Conservation (phyloP, 2,888 invertebrate genomes). For the Galerucella pusilla region DNA sequence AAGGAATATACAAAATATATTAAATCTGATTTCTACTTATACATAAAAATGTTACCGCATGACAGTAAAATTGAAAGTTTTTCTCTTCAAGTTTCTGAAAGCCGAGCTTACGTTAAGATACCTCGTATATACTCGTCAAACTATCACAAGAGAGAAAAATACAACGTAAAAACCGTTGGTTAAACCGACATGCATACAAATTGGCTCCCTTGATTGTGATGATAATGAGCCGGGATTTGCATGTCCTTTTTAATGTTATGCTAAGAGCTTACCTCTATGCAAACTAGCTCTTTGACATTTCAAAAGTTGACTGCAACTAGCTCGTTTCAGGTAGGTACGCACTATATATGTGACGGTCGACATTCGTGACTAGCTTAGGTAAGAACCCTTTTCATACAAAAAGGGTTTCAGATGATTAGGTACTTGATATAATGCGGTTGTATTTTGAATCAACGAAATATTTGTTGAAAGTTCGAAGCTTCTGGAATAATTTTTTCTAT, state of each 20-base stretch:
- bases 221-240: slow-evolving; percentile 55
- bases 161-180: slow-evolving; percentile 33
- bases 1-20: too few relatives aligned
- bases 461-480: not conserved
- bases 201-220: slow-evolving; percentile 60
- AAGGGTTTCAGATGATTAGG: slow-evolving; percentile 23
- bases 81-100: too few relatives aligned
- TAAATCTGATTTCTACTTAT: too few relatives aligned
- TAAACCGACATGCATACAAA: slow-evolving; percentile 41
- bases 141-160: slow-evolving; percentile 16
- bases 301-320: slow-evolving; percentile 51
- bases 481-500: too few relatives aligned
- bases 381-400: slow-evolving; percentile 27
- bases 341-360: slow-evolving; percentile 18
- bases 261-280: slow-evolving; percentile 55
- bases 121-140: slow-evolving; percentile 11
- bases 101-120: not conserved
- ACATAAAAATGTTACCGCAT: too few relatives aligned
- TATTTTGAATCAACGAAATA: slow-evolving; percentile 5
- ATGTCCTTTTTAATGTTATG: slow-evolving; percentile 41
- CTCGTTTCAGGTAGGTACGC: slow-evolving; percentile 19
- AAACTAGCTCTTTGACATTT: slow-evolving; percentile 51
- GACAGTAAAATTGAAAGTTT: too few relatives aligned
- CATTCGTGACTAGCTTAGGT: slow-evolving; percentile 35
- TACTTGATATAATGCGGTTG: slow-evolving; percentile 14